Evolutionary conservation across 2,113 vertebrate genomes (phyloP).

Genomic region (Sinosuthora webbiana): DNA sequence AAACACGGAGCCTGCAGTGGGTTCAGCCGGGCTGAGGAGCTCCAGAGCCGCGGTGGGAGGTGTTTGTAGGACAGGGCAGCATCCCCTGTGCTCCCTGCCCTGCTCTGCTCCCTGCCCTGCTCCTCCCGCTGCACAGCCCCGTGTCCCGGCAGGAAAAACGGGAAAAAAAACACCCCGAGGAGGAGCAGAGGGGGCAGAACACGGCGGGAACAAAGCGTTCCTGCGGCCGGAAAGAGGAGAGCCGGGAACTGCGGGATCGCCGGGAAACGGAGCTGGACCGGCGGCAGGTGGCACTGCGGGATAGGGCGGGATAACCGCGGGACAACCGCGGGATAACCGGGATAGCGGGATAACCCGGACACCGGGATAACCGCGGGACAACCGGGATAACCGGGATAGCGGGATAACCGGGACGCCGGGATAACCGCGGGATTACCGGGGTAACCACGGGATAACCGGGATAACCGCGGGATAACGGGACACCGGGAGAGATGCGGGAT

Average conservation of each 20-base stretch:
- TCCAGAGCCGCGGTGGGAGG: rapidly evolving
- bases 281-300: slow-evolving; percentile 41
- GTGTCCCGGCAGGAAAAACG: rapidly evolving
- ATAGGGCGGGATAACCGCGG: neutral
- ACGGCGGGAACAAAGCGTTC: neutral
- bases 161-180: neutral
- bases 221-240: neutral
- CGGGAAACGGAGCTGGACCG: neutral
- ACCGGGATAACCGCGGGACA: neutral
- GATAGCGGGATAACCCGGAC: neutral
- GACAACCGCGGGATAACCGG: neutral
- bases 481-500: neutral
- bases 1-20: rapidly evolving
- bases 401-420: too few species aligned
- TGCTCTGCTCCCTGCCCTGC: neutral
- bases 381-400: rapidly evolving
- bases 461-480: too few species aligned
- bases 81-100: neutral
- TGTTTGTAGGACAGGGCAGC: neutral
- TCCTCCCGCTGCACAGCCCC: neutral
- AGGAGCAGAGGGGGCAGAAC: neutral
- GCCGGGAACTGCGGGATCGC: neutral
- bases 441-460: rapidly evolving
- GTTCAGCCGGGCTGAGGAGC: neutral
- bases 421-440: neutral